A percentile compares a stretch with the other conserved stretches of the same genome.
Conservation (phyloP, 2,113 vertebrate species). For the Donacobius atricapilla region DNA sequence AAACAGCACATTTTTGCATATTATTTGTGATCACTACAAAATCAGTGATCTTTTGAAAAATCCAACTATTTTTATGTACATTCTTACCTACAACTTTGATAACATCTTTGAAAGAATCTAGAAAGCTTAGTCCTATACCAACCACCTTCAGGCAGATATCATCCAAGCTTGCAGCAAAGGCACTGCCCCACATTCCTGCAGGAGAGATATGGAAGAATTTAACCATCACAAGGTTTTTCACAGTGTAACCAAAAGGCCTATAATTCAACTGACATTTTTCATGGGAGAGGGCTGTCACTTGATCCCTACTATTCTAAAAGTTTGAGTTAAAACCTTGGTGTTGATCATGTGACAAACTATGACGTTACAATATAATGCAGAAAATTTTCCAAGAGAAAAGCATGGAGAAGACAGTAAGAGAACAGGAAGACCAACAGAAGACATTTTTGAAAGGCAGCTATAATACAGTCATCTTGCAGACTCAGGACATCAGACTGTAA, state of each 20-base stretch:
- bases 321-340: neutral
- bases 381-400: neutral
- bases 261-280: neutral
- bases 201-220: neutral
- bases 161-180: slow-evolving; percentile 78
- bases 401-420: neutral
- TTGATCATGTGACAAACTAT: neutral
- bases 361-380: neutral
- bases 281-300: neutral
- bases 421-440: neutral
- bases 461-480: neutral
- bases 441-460: neutral
- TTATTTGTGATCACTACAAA: neutral
- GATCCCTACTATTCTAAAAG: neutral
- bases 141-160: slow-evolving; percentile 71
- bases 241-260: neutral
- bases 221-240: neutral
- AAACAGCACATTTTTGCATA: neutral
- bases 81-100: slow-evolving; percentile 70
- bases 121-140: slow-evolving; percentile 64
- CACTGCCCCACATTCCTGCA: slow-evolving; percentile 79
- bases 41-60: neutral
- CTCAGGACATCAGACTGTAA: neutral
- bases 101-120: slow-evolving; percentile 57
- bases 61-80: neutral